Evolutionary conservation across 1,140 invertebrate genomes (phyloP), one percentile per base, ranked within the genome.

Genomic region (Lepidurus couesii): DNA sequence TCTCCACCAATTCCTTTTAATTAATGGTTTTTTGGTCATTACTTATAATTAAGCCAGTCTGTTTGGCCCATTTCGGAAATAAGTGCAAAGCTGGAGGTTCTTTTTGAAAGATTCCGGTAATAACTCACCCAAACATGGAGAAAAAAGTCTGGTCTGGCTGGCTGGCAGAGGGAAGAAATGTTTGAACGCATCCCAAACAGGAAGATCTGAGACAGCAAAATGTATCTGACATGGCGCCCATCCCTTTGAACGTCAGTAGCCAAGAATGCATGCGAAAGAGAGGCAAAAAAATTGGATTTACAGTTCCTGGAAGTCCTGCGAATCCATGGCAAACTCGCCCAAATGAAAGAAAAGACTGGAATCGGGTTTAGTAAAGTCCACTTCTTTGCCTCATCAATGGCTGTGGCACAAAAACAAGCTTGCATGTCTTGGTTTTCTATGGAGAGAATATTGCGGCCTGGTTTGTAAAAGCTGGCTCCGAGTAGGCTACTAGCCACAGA

Each of bases 251-350:
- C 53, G 53, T 65, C 53, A 65, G 16, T 65, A 21, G 53, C 53
- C 53, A 65, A 65, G 21, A 65, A 65, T 65, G 53, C 53, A 65
- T 65, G 53, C 53, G 53, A 65, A 65, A 65, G 53, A 65, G 53
- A 34, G 34, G 34, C 34, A 34, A 34, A 65, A 65, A 65, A 65
- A 65, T 13, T 13, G 21, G 53, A 65, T 65, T 65, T 65, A 65
- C 21, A 65, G 53, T 65, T 16, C 53, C 53, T 65, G 53, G 53
- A 65, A 65, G 21, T 65, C 53, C 53, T 65, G 53, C 53, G 53
- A 65, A 13, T 1, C 53, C 13, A 65, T 7, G 21, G 53, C 53
- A 65, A 65, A 21, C 53, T 11, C 6, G 16, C 53, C 16, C 7
- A 21, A n/a, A 65, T 0, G 53, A 21, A 21, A 65, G 13, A 65